Evolutionary conservation across 2,797 vertebrate species (phyloP), one percentile per base, ranked within the genome.

Genomic region (Scolopax bukidnonensis): DNA sequence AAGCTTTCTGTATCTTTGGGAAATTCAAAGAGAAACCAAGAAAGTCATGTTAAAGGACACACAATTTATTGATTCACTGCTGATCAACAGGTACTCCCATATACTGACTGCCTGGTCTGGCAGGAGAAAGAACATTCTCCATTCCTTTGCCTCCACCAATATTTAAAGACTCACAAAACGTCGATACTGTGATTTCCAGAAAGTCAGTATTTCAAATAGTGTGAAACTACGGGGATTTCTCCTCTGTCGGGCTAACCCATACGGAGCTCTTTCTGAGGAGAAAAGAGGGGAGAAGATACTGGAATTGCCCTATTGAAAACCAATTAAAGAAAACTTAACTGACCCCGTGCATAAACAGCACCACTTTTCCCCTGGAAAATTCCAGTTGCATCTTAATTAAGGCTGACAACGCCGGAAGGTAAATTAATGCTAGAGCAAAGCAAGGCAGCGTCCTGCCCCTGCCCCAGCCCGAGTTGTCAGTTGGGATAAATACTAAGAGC

Each of bases 401-500:
- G 88, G 78, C 38, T 8, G 36, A 93, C 90, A 96, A 60, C 1
- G n/a, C 91, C 69, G 53, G 96, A 88, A 96, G 63, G 90, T 59
- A 76, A 96, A 93, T 75, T 61, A 84, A 50, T 23, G 82, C 71
- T 82, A 56, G 27, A 73, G 69, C 79, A 17, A n/a, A 87, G 91
- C 13, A 89, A 83, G 1, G 24, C 15, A 90, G 94, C 3, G 43
- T 79, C 85, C 83, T 78, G 83, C 87, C 87, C 91, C 32, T 48
- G 93, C 84, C 80, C 95, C 73, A 63, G 79, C 90, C 93, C 45
- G 82, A 95, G 95, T 87, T 97, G 97, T 98, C 97, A 97, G 84
- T 97, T 92, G 89, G 96, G 97, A 97, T 97, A 96, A 95, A 84
- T 93, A 93, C 97, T 63, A 97, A 68, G 92, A 95, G 91, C 87